Evolutionary conservation across 1,140 invertebrate species (phyloP).

Genomic region (Pseudomyrmex dendroicus): DNA sequence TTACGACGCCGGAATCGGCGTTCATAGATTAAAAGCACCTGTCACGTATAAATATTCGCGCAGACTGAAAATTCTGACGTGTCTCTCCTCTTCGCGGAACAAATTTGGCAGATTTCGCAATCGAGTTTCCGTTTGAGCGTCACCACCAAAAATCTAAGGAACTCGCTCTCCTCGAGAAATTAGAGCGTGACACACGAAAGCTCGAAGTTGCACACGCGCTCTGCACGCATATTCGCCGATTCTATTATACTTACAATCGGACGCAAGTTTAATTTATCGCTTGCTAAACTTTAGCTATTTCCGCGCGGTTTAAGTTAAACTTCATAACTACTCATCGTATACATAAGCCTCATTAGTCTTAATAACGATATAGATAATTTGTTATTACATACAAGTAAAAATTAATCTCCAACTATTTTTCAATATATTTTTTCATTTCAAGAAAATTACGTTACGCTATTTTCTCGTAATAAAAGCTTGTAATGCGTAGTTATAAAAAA

Average conservation of each 20-base stretch:
- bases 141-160: conserved; percentile 38
- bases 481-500: too few species aligned
- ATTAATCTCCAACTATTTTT: too few species aligned
- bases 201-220: not conserved
- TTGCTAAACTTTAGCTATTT: conserved; percentile 16
- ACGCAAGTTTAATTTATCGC: not conserved
- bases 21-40: conserved; percentile 48
- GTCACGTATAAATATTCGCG: conserved; percentile 50
- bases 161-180: conserved; percentile 59
- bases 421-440: too few species aligned
- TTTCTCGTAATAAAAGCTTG: too few species aligned
- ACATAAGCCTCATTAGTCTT: too few species aligned
- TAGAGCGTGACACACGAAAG: conserved; percentile 26
- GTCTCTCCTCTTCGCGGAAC: conserved; percentile 56
- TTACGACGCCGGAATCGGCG: conserved; percentile 9
- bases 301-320: not conserved
- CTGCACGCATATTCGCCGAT: not conserved
- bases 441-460: too few species aligned
- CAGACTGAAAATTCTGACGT: conserved; percentile 38
- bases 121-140: conserved; percentile 53
- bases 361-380: too few species aligned
- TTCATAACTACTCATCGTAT: not conserved
- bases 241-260: not conserved
- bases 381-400: too few species aligned
- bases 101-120: conserved; percentile 59